Evolutionary conservation across 2,113 vertebrate genomes (phyloP).

Genomic region (Gadus macrocephalus): DNA sequence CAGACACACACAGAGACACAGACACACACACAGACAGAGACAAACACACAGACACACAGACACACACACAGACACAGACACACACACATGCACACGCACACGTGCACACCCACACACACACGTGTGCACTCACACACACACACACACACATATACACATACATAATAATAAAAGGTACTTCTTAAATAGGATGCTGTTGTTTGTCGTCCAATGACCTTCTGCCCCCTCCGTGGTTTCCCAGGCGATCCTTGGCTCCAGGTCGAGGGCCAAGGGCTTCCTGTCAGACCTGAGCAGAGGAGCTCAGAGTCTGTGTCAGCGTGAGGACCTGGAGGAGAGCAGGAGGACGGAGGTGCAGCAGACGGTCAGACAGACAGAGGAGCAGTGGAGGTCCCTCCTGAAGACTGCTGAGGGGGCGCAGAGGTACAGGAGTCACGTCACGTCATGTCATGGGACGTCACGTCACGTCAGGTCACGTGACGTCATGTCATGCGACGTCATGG

Average conservation of each 20-base stretch:
- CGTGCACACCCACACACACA: too few species aligned
- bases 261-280: slow-evolving; percentile 51
- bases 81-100: too few species aligned
- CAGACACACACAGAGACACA: too few species aligned
- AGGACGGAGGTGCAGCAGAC: slow-evolving; percentile 37
- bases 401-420: slow-evolving; percentile 54
- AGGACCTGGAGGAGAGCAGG: slow-evolving; percentile 49
- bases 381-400: slow-evolving; percentile 47
- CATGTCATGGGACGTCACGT: too few species aligned
- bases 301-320: slow-evolving; percentile 41
- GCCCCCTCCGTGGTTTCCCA: slow-evolving; percentile 23
- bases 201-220: not conserved
- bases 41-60: too few species aligned
- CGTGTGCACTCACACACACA: too few species aligned
- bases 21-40: too few species aligned
- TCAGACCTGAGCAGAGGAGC: slow-evolving; percentile 53
- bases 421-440: slow-evolving; percentile 36
- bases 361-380: slow-evolving; percentile 40
- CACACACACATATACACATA: too few species aligned
- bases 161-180: too few species aligned
- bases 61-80: too few species aligned
- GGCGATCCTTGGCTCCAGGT: slow-evolving; percentile 50
- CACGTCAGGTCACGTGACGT: too few species aligned
- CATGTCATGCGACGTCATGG: too few species aligned
- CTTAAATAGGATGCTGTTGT: not conserved